Evolutionary conservation across 2,113 vertebrate genomes (phyloP).

Genomic region (Gnathochromis pfefferi): DNA sequence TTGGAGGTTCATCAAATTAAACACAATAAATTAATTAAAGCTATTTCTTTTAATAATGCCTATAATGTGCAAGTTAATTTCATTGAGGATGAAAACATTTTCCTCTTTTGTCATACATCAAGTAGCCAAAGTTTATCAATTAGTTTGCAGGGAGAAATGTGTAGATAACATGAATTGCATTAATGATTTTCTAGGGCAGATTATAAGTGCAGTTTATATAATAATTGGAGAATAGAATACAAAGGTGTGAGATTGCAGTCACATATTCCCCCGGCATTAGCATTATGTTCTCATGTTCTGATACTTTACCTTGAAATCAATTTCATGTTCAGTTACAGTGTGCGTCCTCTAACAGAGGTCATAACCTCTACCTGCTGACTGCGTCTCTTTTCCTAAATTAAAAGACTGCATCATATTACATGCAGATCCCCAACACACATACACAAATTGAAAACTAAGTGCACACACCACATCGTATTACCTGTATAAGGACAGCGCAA

Average conservation of each 20-base stretch:
- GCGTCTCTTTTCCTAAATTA: constrained; percentile 56
- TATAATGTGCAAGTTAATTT: not conserved
- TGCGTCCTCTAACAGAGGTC: constrained; percentile 47
- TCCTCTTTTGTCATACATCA: not conserved
- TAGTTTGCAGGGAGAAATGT: not conserved
- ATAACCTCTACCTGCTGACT: constrained; percentile 63
- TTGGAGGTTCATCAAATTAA: not conserved
- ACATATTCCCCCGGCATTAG: not conserved
- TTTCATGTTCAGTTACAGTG: constrained; percentile 25
- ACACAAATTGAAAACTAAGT: not conserved
- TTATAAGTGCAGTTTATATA: not conserved
- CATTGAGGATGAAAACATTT: not conserved
- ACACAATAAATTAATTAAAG: not conserved
- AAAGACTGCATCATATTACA: constrained; percentile 64
- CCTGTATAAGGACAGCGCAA: constrained; percentile 25
- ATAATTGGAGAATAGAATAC: not conserved
- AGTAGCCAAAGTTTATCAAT: not conserved
- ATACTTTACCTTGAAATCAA: constrained; percentile 46
- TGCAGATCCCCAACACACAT: not conserved
- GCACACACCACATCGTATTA: constrained; percentile 53
- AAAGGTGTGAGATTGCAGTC: not conserved
- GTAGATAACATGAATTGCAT: not conserved
- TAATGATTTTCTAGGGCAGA: not conserved
- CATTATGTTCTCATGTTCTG: not conserved
- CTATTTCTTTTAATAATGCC: not conserved